Percentiles rank a stretch among this genome's conserved stretches.
phyloP scores from a whole-genome alignment of 2,888 invertebrate species.

The Hoplodrina blanda region DNA sequence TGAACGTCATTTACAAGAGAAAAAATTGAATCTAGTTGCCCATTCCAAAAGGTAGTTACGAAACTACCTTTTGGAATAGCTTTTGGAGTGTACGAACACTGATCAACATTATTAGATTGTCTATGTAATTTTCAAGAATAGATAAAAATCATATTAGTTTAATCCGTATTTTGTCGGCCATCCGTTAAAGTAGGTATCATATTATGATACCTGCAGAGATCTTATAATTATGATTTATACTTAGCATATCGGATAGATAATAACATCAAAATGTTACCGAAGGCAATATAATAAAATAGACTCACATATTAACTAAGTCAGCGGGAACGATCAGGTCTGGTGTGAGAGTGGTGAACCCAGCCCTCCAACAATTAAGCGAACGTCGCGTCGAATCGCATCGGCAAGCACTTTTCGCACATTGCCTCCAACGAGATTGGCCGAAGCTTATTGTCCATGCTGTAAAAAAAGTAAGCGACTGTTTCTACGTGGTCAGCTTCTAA shows the following conservation, averaged over 20 bases:
- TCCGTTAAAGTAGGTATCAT: not conserved
- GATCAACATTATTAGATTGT: not conserved
- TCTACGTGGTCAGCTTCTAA: constrained; percentile 4
- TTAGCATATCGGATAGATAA: not conserved
- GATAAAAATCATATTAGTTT: not conserved
- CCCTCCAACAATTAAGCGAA: constrained; percentile 93
- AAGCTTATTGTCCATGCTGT: constrained; percentile 92
- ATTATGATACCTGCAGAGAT: not conserved
- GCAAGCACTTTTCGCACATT: constrained; percentile 92
- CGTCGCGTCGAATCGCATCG: constrained; percentile 92
- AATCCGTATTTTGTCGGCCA: too few relatives aligned
- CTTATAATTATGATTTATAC: not conserved
- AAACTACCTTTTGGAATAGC: too few relatives aligned
- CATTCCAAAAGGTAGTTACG: too few relatives aligned
- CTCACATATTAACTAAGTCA: constrained; percentile 92
- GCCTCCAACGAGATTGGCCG: constrained; percentile 91
- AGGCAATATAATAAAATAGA: constrained; percentile 15
- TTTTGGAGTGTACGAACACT: too few relatives aligned
- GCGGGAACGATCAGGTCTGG: constrained; percentile 91
- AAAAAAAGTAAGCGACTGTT: constrained; percentile 42
- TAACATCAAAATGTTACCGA: not conserved
- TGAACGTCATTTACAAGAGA: too few relatives aligned
- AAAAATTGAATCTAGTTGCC: too few relatives aligned
- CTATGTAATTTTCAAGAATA: not conserved
- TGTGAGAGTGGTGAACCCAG: constrained; percentile 91